A percentile compares a stretch with the other conserved stretches of the same genome.
phyloP scores from a whole-genome alignment of 2,113 vertebrate species.

The Pseudopipra pipra region DNA sequence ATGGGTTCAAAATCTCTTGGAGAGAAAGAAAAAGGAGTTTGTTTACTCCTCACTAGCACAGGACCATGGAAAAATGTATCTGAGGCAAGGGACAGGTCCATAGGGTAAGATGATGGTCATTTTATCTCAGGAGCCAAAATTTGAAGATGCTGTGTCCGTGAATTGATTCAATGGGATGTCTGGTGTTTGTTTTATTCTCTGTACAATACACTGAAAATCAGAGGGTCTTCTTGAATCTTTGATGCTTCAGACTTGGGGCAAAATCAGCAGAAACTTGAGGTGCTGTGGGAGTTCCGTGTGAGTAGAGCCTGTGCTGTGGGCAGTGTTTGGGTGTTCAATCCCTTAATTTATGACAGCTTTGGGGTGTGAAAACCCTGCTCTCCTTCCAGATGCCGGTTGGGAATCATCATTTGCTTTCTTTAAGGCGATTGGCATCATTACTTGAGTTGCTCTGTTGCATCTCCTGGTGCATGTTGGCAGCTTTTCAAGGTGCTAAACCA shows the following conservation, averaged over 20 bases:
- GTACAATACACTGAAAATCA: background rate
- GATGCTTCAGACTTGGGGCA: background rate
- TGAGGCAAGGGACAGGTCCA: background rate
- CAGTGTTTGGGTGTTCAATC: background rate
- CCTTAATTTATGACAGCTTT: background rate
- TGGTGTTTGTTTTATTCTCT: background rate
- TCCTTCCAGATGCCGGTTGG: background rate
- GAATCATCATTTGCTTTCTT: background rate
- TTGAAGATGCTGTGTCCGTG: background rate
- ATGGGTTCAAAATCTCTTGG: background rate
- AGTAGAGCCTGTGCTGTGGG: background rate
- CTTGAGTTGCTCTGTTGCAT: background rate
- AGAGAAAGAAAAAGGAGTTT: background rate
- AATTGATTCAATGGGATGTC: background rate
- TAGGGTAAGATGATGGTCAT: background rate
- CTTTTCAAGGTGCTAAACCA: background rate
- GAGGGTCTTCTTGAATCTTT: background rate
- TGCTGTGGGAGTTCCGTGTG: background rate
- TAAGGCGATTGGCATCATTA: rapidly evolving
- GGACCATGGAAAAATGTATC: rapidly evolving
- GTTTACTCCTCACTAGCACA: background rate
- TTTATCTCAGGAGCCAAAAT: background rate
- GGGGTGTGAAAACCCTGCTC: background rate
- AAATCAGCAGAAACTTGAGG: background rate
- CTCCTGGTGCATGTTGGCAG: rapidly evolving